Evolutionary conservation across 2,888 invertebrate species (phyloP).

Genomic region (Dastarcus helophoroides): DNA sequence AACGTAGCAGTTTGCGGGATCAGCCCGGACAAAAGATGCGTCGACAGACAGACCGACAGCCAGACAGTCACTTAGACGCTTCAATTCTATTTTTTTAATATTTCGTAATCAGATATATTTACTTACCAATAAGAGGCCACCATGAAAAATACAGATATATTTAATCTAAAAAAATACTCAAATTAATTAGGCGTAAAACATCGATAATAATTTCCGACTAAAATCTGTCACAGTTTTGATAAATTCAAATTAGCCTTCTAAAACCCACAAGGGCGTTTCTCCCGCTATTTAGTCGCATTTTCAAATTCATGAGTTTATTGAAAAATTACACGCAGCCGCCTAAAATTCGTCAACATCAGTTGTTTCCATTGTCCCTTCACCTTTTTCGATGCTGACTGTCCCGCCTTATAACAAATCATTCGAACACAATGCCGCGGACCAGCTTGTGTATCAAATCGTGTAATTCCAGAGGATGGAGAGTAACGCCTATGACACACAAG

Average conservation of each 20-base stretch:
- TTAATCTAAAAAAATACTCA: no score
- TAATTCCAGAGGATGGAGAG: conserved; percentile 37
- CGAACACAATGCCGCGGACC: conserved; percentile 23
- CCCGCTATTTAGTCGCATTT: conserved; percentile 13
- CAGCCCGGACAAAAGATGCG: no score
- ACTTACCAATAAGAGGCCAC: no score
- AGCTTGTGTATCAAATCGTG: conserved; percentile 37
- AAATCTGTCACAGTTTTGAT: no score
- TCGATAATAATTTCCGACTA: no score
- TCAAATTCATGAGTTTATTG: conserved; percentile 26
- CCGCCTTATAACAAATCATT: conserved; percentile 31
- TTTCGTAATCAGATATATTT: no score
- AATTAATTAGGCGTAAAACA: no score
- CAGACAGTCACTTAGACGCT: no score
- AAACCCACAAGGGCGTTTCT: conserved; percentile 5
- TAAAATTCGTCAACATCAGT: conserved; percentile 33
- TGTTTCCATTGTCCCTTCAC: conserved; percentile 25
- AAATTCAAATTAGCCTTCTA: conserved; percentile 4
- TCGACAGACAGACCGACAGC: no score
- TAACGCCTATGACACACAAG: conserved; percentile 28
- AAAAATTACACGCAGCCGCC: conserved; percentile 29
- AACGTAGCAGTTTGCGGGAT: no score
- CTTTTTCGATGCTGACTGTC: conserved; percentile 22
- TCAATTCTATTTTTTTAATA: no score
- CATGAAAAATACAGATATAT: no score